Conservation (phyloP, 2,113 vertebrate species). For the Corydoras sp. region DNA sequence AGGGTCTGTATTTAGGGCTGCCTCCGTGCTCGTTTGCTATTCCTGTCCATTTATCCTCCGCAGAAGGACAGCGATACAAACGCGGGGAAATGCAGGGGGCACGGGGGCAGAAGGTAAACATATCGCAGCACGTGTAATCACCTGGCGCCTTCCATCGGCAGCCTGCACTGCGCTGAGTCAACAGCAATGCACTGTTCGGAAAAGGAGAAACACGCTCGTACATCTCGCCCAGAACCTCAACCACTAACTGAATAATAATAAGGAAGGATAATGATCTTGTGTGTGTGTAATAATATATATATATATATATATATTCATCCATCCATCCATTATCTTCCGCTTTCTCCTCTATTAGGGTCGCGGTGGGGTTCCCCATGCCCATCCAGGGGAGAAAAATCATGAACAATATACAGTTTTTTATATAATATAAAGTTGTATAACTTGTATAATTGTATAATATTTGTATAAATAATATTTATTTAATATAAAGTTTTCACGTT, state of each 20-base stretch:
- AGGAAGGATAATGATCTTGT: too few species aligned
- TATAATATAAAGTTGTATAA: too few species aligned
- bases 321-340: too few species aligned
- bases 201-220: not conserved
- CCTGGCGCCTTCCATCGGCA: not conserved
- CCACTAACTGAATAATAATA: not conserved
- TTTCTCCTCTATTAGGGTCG: too few species aligned
- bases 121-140: conserved; percentile 27
- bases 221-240: not conserved
- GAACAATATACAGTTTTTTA: too few species aligned
- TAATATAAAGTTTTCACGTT: too few species aligned
- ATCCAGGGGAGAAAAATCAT: too few species aligned
- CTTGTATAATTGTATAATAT: too few species aligned
- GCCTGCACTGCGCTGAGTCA: conserved; percentile 8
- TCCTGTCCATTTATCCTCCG: conserved; percentile 32
- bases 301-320: too few species aligned
- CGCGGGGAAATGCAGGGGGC: conserved; percentile 18
- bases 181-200: not conserved
- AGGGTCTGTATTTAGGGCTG: conserved; percentile 32
- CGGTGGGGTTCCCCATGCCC: too few species aligned
- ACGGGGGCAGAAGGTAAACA: conserved; percentile 28
- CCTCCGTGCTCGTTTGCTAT: conserved; percentile 46
- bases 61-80: conserved; percentile 35
- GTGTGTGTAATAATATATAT: too few species aligned
- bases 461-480: too few species aligned